Evolutionary conservation across 1,140 invertebrate genomes (phyloP).

Genomic region (Melanaphis sacchari): DNA sequence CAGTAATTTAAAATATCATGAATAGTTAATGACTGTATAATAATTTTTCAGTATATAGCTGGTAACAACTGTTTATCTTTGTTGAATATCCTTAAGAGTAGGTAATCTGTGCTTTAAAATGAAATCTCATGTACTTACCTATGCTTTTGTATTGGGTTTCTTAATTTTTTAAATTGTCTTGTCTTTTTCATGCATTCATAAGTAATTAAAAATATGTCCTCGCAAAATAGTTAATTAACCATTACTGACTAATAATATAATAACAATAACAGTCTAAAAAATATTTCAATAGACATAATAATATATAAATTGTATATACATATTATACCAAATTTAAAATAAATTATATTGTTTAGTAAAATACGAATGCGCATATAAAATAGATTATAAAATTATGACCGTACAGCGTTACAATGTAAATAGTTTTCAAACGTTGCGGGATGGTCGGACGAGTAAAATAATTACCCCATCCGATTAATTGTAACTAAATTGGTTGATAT

Average conservation of each 20-base stretch:
- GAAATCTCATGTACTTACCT: not conserved
- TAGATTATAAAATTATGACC: not conserved
- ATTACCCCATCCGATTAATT: not conserved
- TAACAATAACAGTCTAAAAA: not conserved
- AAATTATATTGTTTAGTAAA: not conserved
- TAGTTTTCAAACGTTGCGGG: not conserved
- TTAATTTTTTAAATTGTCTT: too few species aligned
- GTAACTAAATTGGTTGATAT: not conserved
- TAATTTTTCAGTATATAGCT: not conserved
- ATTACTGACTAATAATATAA: not conserved
- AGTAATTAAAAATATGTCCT: too few species aligned
- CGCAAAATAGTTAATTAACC: too few species aligned
- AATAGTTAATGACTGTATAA: not conserved
- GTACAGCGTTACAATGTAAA: not conserved
- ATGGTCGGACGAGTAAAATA: not conserved
- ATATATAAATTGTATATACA: too few species aligned
- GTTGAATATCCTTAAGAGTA: not conserved
- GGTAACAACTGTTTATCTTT: not conserved
- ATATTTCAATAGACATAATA: not conserved
- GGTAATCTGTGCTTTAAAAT: not conserved
- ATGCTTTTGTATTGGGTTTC: too few species aligned
- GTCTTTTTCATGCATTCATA: too few species aligned
- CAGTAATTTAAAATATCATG: not conserved
- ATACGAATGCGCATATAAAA: not conserved
- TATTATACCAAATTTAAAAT: not conserved